These are phyloP conservation scores for Callithrix jacchus DNA, from an alignment of 2,113 vertebrate species.

Conservation along the genomic window DNA sequence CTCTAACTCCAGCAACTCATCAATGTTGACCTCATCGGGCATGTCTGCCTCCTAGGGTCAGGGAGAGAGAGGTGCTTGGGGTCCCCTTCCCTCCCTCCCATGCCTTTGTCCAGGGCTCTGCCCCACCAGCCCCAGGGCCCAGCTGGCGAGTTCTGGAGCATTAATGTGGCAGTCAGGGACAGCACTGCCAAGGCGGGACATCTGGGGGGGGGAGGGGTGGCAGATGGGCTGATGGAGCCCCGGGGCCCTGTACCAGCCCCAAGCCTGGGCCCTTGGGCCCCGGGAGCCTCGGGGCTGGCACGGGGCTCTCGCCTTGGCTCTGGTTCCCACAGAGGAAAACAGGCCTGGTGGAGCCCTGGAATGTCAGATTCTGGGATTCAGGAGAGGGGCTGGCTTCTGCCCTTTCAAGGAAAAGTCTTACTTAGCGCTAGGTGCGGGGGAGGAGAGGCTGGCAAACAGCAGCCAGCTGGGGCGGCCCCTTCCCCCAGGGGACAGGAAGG, in stretches of 20 bases:
- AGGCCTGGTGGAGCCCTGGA: constrained; percentile 60
- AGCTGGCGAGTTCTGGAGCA: constrained; percentile 58
- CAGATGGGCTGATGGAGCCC: constrained; percentile 33
- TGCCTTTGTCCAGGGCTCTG: constrained; percentile 5
- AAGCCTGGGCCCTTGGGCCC: background rate
- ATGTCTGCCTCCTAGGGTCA: constrained; percentile 85
- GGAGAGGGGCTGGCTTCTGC: constrained; percentile 70
- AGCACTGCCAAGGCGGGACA: constrained; percentile 55
- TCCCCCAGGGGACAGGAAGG: constrained; percentile 10
- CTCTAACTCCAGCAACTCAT: constrained; percentile 88
- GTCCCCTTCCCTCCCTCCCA: background rate
- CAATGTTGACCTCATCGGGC: constrained; percentile 93
- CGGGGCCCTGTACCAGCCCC: background rate
- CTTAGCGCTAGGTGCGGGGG: background rate
- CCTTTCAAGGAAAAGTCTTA: constrained; percentile 77
- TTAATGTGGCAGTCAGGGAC: constrained; percentile 70
- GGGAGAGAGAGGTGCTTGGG: background rate
- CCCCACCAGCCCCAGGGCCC: background rate
- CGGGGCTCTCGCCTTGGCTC: constrained; percentile 48
- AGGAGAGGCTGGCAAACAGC: background rate
- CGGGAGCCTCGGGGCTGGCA: constrained; percentile 31
- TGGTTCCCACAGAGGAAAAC: constrained; percentile 8
- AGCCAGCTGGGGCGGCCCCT: background rate
- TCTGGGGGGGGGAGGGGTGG: constrained; percentile 57
- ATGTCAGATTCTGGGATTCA: constrained; percentile 53